These are phyloP conservation scores for Catharus ustulatus DNA, from an alignment of 2,797 vertebrate species.

Conservation along the genomic window DNA sequence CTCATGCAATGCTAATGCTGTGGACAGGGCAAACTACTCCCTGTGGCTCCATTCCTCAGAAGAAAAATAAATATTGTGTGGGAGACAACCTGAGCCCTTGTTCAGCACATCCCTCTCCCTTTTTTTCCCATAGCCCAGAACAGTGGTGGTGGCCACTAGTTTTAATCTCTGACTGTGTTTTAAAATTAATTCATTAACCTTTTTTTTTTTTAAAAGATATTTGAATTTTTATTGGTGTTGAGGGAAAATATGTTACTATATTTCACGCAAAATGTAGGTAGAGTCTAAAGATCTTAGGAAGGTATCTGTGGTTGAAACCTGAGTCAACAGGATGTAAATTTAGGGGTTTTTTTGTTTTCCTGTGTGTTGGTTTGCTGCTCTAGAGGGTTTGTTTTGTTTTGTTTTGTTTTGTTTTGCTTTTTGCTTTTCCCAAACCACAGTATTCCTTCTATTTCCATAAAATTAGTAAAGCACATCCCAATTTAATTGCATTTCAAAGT, in stretches of 20 bases:
- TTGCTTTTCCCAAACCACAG: background rate
- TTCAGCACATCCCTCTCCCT: background rate
- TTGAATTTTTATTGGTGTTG: background rate
- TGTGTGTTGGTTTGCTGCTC: background rate
- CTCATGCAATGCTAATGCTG: background rate
- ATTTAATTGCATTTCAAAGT: background rate
- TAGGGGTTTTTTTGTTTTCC: background rate
- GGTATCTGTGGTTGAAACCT: background rate
- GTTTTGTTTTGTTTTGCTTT: background rate
- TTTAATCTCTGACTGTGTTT: background rate
- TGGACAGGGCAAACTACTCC: background rate
- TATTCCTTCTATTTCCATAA: background rate
- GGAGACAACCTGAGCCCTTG: background rate
- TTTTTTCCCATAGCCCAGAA: background rate
- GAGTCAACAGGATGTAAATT: background rate
- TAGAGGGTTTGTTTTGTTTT: no score
- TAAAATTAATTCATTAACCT: background rate
- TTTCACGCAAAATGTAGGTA: background rate
- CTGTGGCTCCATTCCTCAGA: background rate
- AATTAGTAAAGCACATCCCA: background rate
- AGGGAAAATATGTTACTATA: background rate
- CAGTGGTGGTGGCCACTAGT: background rate
- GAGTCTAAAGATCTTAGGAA: background rate
- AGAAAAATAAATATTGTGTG: background rate
- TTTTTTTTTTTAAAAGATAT: background rate